Evolutionary conservation across 2,797 vertebrate species (phyloP).

Genomic region (Dallia pectoralis): DNA sequence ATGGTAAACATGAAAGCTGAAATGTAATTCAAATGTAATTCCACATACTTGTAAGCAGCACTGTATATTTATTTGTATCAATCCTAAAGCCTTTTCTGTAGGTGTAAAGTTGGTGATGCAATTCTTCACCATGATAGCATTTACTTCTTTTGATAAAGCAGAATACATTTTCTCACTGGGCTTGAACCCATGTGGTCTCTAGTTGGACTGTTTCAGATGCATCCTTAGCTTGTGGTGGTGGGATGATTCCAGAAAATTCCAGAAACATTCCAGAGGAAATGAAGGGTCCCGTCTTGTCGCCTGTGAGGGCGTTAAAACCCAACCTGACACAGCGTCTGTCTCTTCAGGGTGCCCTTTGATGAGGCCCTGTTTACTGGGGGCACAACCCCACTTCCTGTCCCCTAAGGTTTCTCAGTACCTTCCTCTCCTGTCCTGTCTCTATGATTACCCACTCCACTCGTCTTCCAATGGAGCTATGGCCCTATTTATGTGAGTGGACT

Average conservation of each 20-base stretch:
- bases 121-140: too few relatives aligned
- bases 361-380: slow-evolving; percentile 64
- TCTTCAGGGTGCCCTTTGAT: slow-evolving; percentile 68
- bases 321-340: slow-evolving; percentile 64
- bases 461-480: slow-evolving; percentile 2
- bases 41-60: too few relatives aligned
- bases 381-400: slow-evolving; percentile 61
- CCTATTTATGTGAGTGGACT: background rate
- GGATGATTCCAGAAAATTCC: slow-evolving; percentile 62
- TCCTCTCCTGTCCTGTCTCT: slow-evolving; percentile 30
- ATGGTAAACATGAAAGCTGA: too few relatives aligned
- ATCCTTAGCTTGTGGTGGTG: slow-evolving; percentile 51
- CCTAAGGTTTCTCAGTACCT: slow-evolving; percentile 41
- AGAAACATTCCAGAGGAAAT: slow-evolving; percentile 79
- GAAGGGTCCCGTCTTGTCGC: slow-evolving; percentile 66
- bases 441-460: slow-evolving; percentile 49
- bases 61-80: too few relatives aligned
- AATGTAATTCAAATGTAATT: too few relatives aligned
- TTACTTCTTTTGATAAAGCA: too few relatives aligned
- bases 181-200: slow-evolving; percentile 37
- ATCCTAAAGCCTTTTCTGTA: too few relatives aligned
- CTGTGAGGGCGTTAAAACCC: slow-evolving; percentile 70
- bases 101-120: too few relatives aligned
- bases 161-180: background rate
- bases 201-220: slow-evolving; percentile 47